Base-by-base conservation (phyloP, 2,113 vertebrate genomes). In the Pleuronectes platessa region DNA sequence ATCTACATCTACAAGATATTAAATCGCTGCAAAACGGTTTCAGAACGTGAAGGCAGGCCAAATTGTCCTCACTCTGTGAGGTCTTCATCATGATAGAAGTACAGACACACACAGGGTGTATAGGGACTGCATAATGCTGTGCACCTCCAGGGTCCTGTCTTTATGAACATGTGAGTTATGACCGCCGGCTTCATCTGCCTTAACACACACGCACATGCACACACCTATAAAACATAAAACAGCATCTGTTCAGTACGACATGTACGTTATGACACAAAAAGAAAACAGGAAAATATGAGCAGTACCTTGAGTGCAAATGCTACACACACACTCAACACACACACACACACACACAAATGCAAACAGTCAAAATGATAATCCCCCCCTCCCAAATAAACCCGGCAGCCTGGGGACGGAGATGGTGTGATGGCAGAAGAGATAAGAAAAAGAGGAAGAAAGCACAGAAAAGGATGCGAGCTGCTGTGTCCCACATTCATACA, bases 341-440 rank as follows among this genome's bases (percentile, higher is more conserved):
- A 71, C 65, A 76, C 62, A 78, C 21, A 71, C 65, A 76, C 62
- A 78, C 68, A 74, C 18, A 76, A 31, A 31, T 59, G 71, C 69
- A 83, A 61, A 69, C 76, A 74, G 5, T 62, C 61, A 75, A 74
- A 73, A 59, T 64, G 62, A 56, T 89, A 89, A 89, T 77, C 61
- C 77, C 40, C 26, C 54, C 10, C 55, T 31, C 55, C 6, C 55
- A 77, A 82, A 83, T 90, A 87, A 88, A 85, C 69, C 64, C 78
- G 37, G 71, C 75, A 82, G 75, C 89, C 79, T 62, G 26, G 77
- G 80, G 85, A 86, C 84, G 72, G 68, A 54, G 85, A 86, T 86
- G 71, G 63, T 27, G 47, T 55, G 90, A 89, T 90, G 69, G 90
- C 92, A 93, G 94, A 91, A 94, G 88, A 94, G 95, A 96, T 95